Base-by-base conservation (phyloP, 2,888 invertebrate genomes). In the Leucoma salicis region DNA sequence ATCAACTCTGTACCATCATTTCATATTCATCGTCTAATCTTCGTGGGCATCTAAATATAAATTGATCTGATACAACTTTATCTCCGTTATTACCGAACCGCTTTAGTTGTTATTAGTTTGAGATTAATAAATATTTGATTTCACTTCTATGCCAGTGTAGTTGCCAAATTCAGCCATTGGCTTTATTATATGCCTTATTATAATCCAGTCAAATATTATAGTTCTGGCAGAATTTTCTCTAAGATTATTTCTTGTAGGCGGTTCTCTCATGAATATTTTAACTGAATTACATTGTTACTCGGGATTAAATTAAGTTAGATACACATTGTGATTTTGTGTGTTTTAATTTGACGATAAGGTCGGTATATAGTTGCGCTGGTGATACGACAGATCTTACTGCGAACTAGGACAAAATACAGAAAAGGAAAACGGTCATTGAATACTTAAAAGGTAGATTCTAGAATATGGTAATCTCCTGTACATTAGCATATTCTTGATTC, bases 11-110 rank as follows among this genome's bases (percentile, higher is more conserved):
- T 16, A 16, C 6, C 16, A 16, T 16, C 16, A 16, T 16, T 6
- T 16, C 16, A 46, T 60, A 67, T 66, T 67, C 68, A 68, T 60
- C 58, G 52, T 38, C 46, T 63, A 63, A 69, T 69, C 63, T 56
- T 42, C 47, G 49, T 43, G 40, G 46, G 51, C 53, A 54, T 57
- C 62, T 63, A 66, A 66, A 63, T 50, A 54, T 64, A 61, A 68
- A 66, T 69, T 65, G 62, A 56, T 63, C 50, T 46, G 45, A 53
- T 53, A 37, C 31, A 25, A 24, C 28, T 15, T n/a, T 27, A 36
- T 28, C 38, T 51, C 47, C 45, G 45, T 53, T 46, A 56, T 53
- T 49, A 53, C 52, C 39, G 42, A 49, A 56, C 28, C 39, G 36
- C 39, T 39, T 46, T 42, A 35, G 5, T 5, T 21, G 1, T 4